Conservation (phyloP, 2,113 vertebrate species). For the Accipiter cooperii region DNA sequence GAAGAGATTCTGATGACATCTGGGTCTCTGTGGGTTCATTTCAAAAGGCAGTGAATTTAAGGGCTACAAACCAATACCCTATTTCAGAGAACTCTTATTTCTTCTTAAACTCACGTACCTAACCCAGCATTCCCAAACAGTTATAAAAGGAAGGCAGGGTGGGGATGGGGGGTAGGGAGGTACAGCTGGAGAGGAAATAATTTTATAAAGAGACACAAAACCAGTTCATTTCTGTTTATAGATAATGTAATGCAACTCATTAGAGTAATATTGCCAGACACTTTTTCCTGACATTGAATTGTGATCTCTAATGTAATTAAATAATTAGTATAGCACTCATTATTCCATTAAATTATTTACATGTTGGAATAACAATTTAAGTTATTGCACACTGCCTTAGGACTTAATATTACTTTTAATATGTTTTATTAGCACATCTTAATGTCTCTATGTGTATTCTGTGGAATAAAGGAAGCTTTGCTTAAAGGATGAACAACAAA, state of each 20-base stretch:
- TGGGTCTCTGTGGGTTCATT: neutral
- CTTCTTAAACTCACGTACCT: neutral
- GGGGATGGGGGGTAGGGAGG: too few relatives aligned
- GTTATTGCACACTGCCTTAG: neutral
- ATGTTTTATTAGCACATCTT: neutral
- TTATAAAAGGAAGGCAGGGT: neutral
- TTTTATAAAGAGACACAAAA: neutral
- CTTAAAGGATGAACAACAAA: neutral
- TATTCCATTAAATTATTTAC: neutral
- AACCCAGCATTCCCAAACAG: neutral
- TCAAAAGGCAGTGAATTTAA: neutral
- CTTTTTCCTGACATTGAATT: neutral
- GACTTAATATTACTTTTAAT: neutral
- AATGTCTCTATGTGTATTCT: neutral
- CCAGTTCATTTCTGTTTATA: neutral
- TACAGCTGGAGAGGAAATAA: neutral
- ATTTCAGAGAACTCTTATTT: neutral
- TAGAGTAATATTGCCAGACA: neutral
- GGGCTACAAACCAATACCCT: neutral
- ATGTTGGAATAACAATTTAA: neutral
- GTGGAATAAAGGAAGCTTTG: neutral
- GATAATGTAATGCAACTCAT: neutral
- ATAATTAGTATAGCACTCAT: neutral
- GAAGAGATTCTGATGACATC: neutral
- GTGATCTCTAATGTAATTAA: neutral